These are phyloP conservation scores for Callaeas wilsoni DNA, from an alignment of 2,113 vertebrate species.

Conservation along the genomic window DNA sequence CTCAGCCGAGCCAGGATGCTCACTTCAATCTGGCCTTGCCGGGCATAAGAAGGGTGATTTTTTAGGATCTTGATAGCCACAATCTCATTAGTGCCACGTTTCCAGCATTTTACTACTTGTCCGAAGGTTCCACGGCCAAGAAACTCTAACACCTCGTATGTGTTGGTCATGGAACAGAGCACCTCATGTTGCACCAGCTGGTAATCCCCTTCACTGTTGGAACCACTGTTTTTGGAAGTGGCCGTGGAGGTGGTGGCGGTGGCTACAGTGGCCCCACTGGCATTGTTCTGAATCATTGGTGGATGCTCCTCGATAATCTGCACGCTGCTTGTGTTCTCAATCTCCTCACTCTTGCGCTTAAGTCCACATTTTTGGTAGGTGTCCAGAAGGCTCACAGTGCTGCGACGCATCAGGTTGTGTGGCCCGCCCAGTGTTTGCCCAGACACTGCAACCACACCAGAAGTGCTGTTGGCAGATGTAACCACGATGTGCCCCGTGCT, in stretches of 20 bases:
- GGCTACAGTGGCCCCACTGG: constrained; percentile 86
- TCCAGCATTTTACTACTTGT: constrained; percentile 99
- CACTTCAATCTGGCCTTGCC: constrained; percentile 98
- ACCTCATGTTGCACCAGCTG: constrained; percentile 98
- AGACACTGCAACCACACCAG: constrained; percentile 75
- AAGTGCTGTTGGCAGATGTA: constrained; percentile 90
- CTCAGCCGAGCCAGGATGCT: constrained; percentile 97
- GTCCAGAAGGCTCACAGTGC: constrained; percentile 97
- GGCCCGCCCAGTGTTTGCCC: constrained; percentile 85
- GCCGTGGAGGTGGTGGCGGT: constrained; percentile 88
- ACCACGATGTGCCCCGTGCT: constrained; percentile 90
- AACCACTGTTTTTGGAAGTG: constrained; percentile 94
- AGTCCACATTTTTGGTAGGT: constrained; percentile 99
- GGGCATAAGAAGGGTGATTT: constrained; percentile 96
- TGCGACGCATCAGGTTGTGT: constrained; percentile 97
- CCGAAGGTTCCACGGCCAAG: constrained; percentile 95
- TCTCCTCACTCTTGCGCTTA: constrained; percentile 98
- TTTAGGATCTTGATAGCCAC: constrained; percentile 99
- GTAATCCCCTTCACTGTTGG: constrained; percentile 96
- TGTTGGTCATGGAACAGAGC: constrained; percentile 99
- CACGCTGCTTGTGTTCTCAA: constrained; percentile 94
- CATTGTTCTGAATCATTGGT: constrained; percentile 92
- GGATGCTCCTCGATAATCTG: constrained; percentile 95
- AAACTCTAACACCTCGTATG: constrained; percentile 96
- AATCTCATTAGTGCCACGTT: constrained; percentile 97